A percentile compares a stretch with the other conserved stretches of the same genome.
Evolutionary conservation across 2,797 vertebrate species (phyloP).

Genomic region (Melanotaenia pygmaea): DNA sequence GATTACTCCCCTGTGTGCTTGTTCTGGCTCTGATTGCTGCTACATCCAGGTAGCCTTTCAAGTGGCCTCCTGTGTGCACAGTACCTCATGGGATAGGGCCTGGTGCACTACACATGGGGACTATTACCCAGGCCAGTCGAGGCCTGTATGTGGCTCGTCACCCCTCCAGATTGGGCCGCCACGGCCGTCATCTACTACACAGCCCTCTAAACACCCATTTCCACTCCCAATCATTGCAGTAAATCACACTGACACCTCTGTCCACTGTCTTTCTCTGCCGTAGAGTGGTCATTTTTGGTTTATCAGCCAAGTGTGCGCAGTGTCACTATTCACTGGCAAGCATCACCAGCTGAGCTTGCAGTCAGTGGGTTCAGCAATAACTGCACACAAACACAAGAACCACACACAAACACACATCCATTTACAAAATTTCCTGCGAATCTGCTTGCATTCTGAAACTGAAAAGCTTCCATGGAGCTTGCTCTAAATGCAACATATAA

Average conservation of each 20-base stretch:
- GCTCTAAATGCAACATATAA: constrained; percentile 6
- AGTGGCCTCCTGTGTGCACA: constrained; percentile 81
- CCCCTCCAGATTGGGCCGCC: constrained; percentile 67
- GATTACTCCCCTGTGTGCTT: constrained; percentile 82
- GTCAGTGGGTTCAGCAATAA: constrained; percentile 45
- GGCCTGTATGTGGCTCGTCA: constrained; percentile 56
- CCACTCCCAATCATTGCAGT: constrained; percentile 78
- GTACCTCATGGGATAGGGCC: constrained; percentile 77
- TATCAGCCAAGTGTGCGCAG: constrained; percentile 48
- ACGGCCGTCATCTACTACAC: constrained; percentile 71
- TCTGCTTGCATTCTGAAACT: constrained; percentile 32
- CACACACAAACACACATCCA: constrained; percentile 41
- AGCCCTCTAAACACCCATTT: constrained; percentile 77
- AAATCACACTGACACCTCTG: constrained; percentile 78
- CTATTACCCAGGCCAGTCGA: constrained; percentile 74
- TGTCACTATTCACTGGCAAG: constrained; percentile 26
- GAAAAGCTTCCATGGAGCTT: constrained; percentile 29
- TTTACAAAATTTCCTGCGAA: constrained; percentile 47
- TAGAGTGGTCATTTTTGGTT: constrained; percentile 73
- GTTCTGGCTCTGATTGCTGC: constrained; percentile 83
- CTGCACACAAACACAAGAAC: constrained; percentile 20
- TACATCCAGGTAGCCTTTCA: constrained; percentile 84
- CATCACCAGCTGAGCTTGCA: constrained; percentile 48
- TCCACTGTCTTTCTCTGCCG: constrained; percentile 60
- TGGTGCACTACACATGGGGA: constrained; percentile 82